Base-by-base conservation (phyloP, 2,888 invertebrate species). In the Eremobia ochroleuca region DNA sequence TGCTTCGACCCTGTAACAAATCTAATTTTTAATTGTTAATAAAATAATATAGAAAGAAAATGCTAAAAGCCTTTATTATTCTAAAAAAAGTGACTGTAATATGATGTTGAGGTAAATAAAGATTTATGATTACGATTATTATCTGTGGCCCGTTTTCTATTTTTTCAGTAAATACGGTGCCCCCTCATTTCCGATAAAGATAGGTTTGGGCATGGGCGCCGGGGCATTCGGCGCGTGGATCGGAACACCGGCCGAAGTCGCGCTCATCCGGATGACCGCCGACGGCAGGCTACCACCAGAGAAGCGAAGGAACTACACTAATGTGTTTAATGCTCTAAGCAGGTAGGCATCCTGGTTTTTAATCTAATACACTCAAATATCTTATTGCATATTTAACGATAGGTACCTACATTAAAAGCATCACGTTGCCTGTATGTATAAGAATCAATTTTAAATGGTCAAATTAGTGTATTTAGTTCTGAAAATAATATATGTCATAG, bases 191-290 rank as follows among this genome's bases (percentile, higher is more conserved):
- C 79, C 83, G 2, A 97, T 96, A 55, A 99, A 99, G 95, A 98
- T 99, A 78, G 97, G 95, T 0, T 96, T 99, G 84, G 99, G 99
- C 25, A 98, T 99, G 95, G 94, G 97, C 0, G 99, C 99, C 5
- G 99, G 99, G 1, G 97, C 97, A 0, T 96, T 98, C 37, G 99
- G 99, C 9, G 98, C 99, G 1, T 99, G 99, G 95, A 98, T 99
- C 67, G 99, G 99, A 58, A 99, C 99, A 0, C 99, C 99, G 0
- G 99, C 99, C 0, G 99, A 99, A 96, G 98, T 99, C 61, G 98
- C 99, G 0, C 97, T 99, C 55, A 99, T 99, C 85, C 97, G 99
- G 84, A 99, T 99, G 99, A 99, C 99, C n/a, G 98, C 99, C 0
- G 99, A 99, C 95, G 99, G 99, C 13, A 97, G 99, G 81, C 96